These are phyloP conservation scores for Cassiopea andromeda DNA, from an alignment of 30 jellyfish, hydroid and myxozoan genomes.

Conservation along the genomic window DNA sequence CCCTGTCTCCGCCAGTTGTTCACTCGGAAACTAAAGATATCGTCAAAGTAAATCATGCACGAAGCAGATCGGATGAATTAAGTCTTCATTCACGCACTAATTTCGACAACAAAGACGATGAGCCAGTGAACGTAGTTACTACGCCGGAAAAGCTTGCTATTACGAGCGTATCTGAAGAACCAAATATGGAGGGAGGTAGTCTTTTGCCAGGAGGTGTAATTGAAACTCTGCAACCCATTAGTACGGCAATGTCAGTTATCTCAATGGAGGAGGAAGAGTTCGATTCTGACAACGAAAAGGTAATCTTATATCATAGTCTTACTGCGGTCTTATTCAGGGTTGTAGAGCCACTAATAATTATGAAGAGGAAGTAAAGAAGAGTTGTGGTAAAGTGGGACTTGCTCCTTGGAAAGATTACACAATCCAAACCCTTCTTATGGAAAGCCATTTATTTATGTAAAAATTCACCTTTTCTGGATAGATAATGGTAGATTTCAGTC, in stretches of 20 bases:
- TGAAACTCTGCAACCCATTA: slow-evolving; percentile 74
- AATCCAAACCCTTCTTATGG: no score
- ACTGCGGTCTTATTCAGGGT: background rate
- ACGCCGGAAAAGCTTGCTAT: slow-evolving; percentile 24
- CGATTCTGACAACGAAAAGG: slow-evolving; percentile 88
- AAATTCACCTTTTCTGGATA: no score
- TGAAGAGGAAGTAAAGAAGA: no score
- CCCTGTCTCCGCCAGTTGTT: slow-evolving; percentile 49
- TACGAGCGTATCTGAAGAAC: slow-evolving; percentile 33
- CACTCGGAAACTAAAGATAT: slow-evolving; percentile 44
- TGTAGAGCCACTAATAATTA: no score
- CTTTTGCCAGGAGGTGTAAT: slow-evolving; percentile 67
- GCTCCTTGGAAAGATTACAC: no score
- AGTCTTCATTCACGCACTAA: slow-evolving; percentile 17
- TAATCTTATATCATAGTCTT: background rate
- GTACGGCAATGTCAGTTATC: slow-evolving; percentile 91
- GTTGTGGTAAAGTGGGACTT: no score
- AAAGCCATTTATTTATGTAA: no score
- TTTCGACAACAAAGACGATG: slow-evolving; percentile 40
- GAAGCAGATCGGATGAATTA: slow-evolving; percentile 62
- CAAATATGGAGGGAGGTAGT: slow-evolving; percentile 62
- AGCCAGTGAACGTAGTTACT: slow-evolving; percentile 28
- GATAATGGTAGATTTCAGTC: no score
- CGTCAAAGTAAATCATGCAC: slow-evolving; percentile 34
- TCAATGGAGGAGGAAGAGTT: slow-evolving; percentile 98